Conservation (phyloP, 2,797 vertebrate genomes). For the Notamacropus eugenii region DNA sequence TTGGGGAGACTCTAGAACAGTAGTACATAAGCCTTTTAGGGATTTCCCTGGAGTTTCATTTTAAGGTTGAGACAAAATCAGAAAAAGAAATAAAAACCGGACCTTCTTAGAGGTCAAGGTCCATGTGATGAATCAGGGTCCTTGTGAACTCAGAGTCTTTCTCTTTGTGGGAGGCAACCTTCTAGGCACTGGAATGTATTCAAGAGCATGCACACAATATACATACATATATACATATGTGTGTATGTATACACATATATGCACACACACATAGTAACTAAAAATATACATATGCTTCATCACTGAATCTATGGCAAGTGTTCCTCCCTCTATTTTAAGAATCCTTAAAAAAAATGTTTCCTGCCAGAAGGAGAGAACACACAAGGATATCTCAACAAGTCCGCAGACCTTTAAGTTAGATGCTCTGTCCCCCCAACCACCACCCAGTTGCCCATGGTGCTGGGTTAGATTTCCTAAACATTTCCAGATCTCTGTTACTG, state of each 20-base stretch:
- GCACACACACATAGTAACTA: background rate
- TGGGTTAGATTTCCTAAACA: background rate
- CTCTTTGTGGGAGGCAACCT: background rate
- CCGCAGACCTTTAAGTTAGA: background rate
- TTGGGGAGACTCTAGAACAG: background rate
- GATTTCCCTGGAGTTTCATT: background rate
- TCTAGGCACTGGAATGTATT: background rate
- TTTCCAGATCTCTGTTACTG: background rate
- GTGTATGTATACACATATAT: background rate
- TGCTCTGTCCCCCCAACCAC: background rate
- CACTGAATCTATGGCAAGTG: background rate
- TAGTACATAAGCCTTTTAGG: background rate
- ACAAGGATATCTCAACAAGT: background rate
- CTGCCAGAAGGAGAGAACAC: background rate
- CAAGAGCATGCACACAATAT: no score
- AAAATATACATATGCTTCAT: background rate
- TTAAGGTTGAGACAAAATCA: background rate
- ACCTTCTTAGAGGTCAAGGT: background rate
- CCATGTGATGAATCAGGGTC: background rate
- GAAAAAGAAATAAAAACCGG: background rate
- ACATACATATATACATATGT: no score
- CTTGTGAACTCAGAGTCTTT: background rate
- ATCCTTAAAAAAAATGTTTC: background rate
- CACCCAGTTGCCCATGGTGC: background rate
- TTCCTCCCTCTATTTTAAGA: background rate